Conservation (phyloP, 30 jellyfish, hydroid and myxozoan genomes). For the Mastigias papua region DNA sequence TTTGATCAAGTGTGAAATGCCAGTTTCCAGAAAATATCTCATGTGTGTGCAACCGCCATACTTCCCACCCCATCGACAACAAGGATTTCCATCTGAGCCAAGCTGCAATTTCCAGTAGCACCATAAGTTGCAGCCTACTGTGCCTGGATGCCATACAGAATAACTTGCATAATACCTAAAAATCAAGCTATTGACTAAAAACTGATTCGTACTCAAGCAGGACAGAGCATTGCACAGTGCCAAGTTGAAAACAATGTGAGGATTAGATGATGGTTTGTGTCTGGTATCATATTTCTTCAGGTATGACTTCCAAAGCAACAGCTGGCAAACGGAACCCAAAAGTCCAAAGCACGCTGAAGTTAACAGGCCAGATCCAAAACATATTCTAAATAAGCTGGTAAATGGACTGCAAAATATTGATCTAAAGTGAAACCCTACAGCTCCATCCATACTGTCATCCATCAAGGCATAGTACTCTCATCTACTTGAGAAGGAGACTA, state of each 20-base stretch:
- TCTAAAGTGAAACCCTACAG: conserved; percentile 38
- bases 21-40: too few species aligned
- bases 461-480: background rate
- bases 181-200: background rate
- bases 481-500: background rate
- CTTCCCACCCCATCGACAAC: too few species aligned
- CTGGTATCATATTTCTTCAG: conserved; percentile 51
- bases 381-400: background rate
- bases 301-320: conserved; percentile 62
- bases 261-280: conserved; percentile 81
- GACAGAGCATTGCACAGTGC: conserved; percentile 59
- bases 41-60: too few species aligned
- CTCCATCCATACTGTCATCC: background rate
- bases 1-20: too few species aligned
- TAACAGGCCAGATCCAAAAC: conserved; percentile 25
- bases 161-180: background rate
- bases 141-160: too few species aligned
- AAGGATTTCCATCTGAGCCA: too few species aligned
- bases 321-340: conserved; percentile 57
- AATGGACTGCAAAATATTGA: conserved; percentile 48
- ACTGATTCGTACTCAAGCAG: conserved; percentile 38
- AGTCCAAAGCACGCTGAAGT: conserved; percentile 48
- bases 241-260: conserved; percentile 65
- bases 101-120: too few species aligned
- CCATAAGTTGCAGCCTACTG: too few species aligned